Conservation (phyloP, 1,140 invertebrate genomes). For the Pristionchus pacificus region DNA sequence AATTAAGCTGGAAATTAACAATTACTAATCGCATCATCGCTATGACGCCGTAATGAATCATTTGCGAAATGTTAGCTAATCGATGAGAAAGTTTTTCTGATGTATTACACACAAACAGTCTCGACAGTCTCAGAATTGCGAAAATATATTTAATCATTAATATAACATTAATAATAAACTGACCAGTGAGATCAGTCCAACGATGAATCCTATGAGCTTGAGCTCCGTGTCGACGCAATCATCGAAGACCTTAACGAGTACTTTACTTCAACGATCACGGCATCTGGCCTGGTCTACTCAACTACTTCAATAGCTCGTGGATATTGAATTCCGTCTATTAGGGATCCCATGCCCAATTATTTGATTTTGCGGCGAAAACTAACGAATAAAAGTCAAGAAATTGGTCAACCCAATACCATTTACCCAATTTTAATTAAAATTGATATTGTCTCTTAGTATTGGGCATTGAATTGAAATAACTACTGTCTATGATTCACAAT, state of each 20-base stretch:
- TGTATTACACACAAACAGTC: no score
- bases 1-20: no score
- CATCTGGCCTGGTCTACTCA: neutral
- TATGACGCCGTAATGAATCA: neutral
- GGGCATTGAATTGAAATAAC: no score
- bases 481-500: no score
- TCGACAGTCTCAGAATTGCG: no score
- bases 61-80: neutral
- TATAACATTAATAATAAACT: neutral
- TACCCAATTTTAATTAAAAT: no score
- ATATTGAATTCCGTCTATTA: neutral
- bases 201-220: conserved; percentile 33
- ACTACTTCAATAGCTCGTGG: neutral
- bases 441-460: no score
- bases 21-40: neutral
- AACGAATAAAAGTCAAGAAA: conserved; percentile 4
- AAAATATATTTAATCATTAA: no score
- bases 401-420: neutral
- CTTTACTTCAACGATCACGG: neutral
- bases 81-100: no score
- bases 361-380: conserved; percentile 6
- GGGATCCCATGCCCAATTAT: neutral
- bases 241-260: conserved; percentile 28
- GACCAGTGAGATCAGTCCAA: conserved; percentile 35
- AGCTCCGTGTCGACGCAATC: conserved; percentile 39